These are phyloP conservation scores for Ceraclea dissimilis DNA, from an alignment of 2,888 invertebrate genomes.

Conservation along the genomic window DNA sequence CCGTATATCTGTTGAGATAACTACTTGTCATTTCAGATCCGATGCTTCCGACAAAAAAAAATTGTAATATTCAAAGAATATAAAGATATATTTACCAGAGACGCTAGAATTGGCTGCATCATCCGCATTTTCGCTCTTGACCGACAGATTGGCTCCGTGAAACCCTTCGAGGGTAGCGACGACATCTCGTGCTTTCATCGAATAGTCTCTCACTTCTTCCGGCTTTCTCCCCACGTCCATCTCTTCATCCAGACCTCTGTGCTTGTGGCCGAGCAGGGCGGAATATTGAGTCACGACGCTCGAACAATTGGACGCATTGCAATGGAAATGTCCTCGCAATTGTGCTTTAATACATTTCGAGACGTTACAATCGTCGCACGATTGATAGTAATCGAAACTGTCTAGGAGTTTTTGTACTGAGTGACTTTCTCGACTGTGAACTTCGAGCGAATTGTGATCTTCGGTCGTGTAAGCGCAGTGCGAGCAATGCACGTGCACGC, in stretches of 20 bases:
- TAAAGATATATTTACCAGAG: constrained; percentile 41
- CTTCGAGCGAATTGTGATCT: constrained; percentile 66
- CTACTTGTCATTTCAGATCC: too few relatives aligned
- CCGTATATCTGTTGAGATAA: too few relatives aligned
- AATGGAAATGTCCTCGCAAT: constrained; percentile 43
- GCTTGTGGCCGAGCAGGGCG: constrained; percentile 45
- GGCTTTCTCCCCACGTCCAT: constrained; percentile 41
- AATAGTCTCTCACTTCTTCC: constrained; percentile 48
- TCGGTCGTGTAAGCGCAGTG: constrained; percentile 79
- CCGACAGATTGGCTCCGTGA: constrained; percentile 41
- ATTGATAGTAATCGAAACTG: constrained; percentile 74
- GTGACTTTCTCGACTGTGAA: constrained; percentile 82
- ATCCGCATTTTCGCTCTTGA: constrained; percentile 43
- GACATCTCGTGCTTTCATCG: constrained; percentile 40
- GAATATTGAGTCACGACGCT: constrained; percentile 47
- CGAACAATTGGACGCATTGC: constrained; percentile 43
- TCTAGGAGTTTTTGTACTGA: constrained; percentile 73
- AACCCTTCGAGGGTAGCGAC: constrained; percentile 34
- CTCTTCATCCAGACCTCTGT: constrained; percentile 37
- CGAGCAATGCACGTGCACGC: constrained; percentile 80
- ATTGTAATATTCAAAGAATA: too few relatives aligned
- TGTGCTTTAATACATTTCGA: constrained; percentile 39
- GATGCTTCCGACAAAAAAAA: too few relatives aligned
- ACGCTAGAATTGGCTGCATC: constrained; percentile 36
- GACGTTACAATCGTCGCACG: constrained; percentile 43